Evolutionary conservation across 2,113 vertebrate genomes (phyloP).

Genomic region (Ia io): DNA sequence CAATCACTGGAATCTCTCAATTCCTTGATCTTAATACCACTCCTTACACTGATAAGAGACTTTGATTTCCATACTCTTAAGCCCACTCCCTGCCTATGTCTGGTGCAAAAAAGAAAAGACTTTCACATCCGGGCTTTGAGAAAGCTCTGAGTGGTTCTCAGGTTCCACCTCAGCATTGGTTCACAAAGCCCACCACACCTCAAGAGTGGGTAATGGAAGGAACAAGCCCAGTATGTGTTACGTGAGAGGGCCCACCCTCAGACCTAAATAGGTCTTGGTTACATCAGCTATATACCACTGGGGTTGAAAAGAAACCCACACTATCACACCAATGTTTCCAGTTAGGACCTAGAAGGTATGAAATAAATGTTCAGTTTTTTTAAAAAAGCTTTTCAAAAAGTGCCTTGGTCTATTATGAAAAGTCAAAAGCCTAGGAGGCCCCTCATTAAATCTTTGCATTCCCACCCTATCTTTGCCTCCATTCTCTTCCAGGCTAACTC

Average conservation of each 20-base stretch:
- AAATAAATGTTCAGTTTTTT: background rate
- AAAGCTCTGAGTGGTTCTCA: conserved; percentile 20
- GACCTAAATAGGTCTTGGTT: conserved; percentile 17
- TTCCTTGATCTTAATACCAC: background rate
- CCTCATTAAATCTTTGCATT: background rate
- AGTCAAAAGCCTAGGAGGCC: background rate
- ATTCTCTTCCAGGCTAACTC: background rate
- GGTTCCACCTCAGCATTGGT: background rate
- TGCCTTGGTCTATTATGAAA: background rate
- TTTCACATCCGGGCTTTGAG: conserved; percentile 9
- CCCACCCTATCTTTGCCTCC: background rate
- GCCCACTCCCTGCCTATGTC: background rate
- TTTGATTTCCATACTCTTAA: background rate
- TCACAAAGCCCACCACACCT: background rate
- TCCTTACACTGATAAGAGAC: background rate
- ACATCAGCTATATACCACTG: conserved; percentile 25
- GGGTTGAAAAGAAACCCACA: conserved; percentile 32
- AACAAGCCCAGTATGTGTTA: background rate
- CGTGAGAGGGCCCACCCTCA: background rate
- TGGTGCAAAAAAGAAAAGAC: background rate
- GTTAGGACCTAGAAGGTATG: background rate
- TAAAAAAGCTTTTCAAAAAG: background rate
- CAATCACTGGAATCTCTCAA: background rate
- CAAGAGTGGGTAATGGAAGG: conserved; percentile 41
- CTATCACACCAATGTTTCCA: conserved; percentile 51